Evolutionary conservation across 2,113 vertebrate species (phyloP), one percentile per base, ranked within the genome.

Genomic region (Todiramphus chloris): DNA sequence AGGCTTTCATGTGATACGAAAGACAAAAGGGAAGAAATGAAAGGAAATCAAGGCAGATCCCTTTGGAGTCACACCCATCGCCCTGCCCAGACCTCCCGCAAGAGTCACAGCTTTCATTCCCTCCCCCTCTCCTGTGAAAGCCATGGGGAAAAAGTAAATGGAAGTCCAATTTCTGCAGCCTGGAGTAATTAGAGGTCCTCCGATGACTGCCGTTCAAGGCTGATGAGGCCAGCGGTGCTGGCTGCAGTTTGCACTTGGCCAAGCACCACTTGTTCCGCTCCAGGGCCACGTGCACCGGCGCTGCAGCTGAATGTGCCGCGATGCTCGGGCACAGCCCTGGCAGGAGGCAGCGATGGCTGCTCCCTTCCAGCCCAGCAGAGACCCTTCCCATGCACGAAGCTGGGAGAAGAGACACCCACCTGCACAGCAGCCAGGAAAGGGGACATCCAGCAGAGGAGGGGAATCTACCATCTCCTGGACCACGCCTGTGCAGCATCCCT

Each of bases 21-120:
- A 30, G 31, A 33, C 3, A 6, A 31, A 70, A 43, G 51, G 66
- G 23, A 43, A 50, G 46, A 25, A 25, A 31, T 14, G 6, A 60
- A 73, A 62, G 41, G 56, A 70, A 74, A 41, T 73, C 3, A 1
- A 16, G 63, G 68, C 51, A 43, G 69, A 75, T 33, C 11, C 20
- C 11, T 58, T 25, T 1, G 4, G 72, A 28, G 11, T 70, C 0
- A 1, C 21, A 19, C 7, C 28, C 1, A 4, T 4, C 18, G 20
- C 21, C 53, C 69, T 5, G 0, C 13, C 1, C 2, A 31, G 19
- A 14, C 56, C n/a, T 19, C 53, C 67, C 6, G 13, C 12, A 1
- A 33, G 21, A 55, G 35, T 14, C 39, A 5, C 76, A 55, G 11
- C 5, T 73, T 68, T 30, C 13, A 0, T 66, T 16, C 16, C 5